A percentile compares a stretch with the other conserved stretches of the same genome.
Conservation (phyloP, 2,888 invertebrate species). For the Hecatera dysodea region DNA sequence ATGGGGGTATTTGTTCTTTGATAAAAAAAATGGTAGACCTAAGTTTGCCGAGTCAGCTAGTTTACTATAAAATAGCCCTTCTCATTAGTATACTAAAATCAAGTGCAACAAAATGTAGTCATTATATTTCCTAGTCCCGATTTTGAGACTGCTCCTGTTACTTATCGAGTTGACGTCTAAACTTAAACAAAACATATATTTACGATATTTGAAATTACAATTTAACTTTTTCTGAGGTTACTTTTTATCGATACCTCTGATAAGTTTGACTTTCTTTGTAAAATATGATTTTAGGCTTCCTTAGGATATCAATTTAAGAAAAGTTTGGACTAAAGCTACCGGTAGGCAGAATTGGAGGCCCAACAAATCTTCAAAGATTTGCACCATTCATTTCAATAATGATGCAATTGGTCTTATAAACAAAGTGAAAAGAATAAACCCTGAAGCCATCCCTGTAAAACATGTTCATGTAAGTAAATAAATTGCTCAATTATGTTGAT, state of each 20-base stretch:
- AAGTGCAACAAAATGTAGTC: neutral
- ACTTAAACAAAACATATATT: too few species aligned
- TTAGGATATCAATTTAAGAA: neutral
- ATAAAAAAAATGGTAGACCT: too few species aligned
- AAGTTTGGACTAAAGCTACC: neutral
- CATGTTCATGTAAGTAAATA: neutral
- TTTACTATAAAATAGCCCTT: neutral
- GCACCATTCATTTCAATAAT: neutral
- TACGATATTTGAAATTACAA: too few species aligned
- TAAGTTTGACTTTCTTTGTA: neutral
- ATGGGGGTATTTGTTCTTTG: too few species aligned
- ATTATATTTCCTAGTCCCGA: neutral
- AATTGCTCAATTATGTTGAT: neutral
- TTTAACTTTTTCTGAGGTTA: too few species aligned
- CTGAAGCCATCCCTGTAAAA: neutral
- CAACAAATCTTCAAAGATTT: neutral
- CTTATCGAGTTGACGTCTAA: neutral
- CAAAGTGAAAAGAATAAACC: neutral
- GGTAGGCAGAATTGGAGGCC: neutral
- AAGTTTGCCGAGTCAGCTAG: too few species aligned
- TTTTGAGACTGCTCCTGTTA: neutral
- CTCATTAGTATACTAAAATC: neutral
- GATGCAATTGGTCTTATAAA: neutral
- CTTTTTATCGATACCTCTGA: too few species aligned
- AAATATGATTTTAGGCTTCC: neutral